phyloP scores from a whole-genome alignment of 2,113 vertebrate genomes.

The Bambusicola thoracicus region DNA sequence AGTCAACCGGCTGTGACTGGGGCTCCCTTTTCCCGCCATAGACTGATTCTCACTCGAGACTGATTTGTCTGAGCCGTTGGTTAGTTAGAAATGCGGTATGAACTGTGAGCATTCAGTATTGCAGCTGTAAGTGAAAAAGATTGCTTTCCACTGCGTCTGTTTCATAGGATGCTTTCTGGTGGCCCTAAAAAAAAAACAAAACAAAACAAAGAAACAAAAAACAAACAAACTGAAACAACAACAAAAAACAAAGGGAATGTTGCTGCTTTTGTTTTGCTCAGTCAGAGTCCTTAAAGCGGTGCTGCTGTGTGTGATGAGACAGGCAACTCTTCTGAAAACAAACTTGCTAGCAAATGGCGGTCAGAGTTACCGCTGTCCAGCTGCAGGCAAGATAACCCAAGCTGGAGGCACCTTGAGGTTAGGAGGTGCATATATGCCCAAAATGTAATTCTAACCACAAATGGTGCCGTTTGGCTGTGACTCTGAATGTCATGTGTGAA shows the following conservation, averaged over 20 bases:
- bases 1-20: not conserved
- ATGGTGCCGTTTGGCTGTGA: not conserved
- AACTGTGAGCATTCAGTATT: rapidly evolving
- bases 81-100: not conserved
- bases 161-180: not conserved
- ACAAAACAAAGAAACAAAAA: too few relatives aligned
- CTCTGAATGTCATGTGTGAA: not conserved
- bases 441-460: not conserved
- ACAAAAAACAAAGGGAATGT: not conserved
- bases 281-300: not conserved
- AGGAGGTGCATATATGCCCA: not conserved
- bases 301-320: not conserved
- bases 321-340: not conserved
- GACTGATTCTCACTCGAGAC: not conserved
- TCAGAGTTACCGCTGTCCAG: not conserved
- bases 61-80: not conserved
- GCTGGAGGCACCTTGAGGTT: not conserved
- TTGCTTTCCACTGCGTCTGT: rapidly evolving
- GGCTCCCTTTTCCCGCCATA: not conserved
- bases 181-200: not conserved
- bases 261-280: not conserved
- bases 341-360: not conserved
- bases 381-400: not conserved
- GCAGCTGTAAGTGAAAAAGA: not conserved
- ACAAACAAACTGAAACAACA: too few relatives aligned